phyloP scores from a whole-genome alignment of 2,888 invertebrate genomes.

The Blastobasis lacticolella region DNA sequence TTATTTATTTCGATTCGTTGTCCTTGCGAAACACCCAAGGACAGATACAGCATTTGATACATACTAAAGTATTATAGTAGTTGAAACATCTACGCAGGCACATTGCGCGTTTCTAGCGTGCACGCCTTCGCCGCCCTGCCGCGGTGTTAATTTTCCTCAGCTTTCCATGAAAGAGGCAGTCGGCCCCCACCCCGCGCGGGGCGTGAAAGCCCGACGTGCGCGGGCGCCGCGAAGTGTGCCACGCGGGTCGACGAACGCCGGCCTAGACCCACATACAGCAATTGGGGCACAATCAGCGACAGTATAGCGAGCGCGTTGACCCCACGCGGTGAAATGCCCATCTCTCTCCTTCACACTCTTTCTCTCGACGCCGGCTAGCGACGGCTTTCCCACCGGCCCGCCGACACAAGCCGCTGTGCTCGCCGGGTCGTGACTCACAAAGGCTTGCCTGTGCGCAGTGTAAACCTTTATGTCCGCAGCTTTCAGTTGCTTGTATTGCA shows the following conservation, averaged over 20 bases:
- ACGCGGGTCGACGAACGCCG: constrained; percentile 73
- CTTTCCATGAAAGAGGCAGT: constrained; percentile 46
- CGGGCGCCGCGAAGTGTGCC: constrained; percentile 66
- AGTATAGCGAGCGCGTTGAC: constrained; percentile 69
- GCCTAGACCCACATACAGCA: constrained; percentile 73
- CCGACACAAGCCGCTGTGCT: constrained; percentile 14
- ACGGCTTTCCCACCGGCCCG: constrained; percentile 54
- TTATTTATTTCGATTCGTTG: too few species aligned
- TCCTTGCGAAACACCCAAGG: too few species aligned
- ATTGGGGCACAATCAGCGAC: constrained; percentile 74
- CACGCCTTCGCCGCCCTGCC: too few species aligned
- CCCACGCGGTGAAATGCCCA: constrained; percentile 70
- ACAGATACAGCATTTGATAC: too few species aligned
- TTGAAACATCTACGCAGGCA: too few species aligned
- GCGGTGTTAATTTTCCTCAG: constrained; percentile 42
- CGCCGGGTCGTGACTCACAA: constrained; percentile 13
- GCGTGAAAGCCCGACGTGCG: constrained; percentile 68
- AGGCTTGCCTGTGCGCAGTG: not conserved
- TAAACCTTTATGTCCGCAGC: too few species aligned
- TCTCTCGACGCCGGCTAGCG: constrained; percentile 54
- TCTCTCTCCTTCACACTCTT: constrained; percentile 70
- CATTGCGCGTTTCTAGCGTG: too few species aligned
- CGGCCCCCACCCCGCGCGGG: constrained; percentile 48
- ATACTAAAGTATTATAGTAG: too few species aligned
- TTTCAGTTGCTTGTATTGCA: too few species aligned